These are phyloP conservation scores for Forbesichthys papilliferus DNA, from an alignment of 2,113 vertebrate species.

Conservation along the genomic window DNA sequence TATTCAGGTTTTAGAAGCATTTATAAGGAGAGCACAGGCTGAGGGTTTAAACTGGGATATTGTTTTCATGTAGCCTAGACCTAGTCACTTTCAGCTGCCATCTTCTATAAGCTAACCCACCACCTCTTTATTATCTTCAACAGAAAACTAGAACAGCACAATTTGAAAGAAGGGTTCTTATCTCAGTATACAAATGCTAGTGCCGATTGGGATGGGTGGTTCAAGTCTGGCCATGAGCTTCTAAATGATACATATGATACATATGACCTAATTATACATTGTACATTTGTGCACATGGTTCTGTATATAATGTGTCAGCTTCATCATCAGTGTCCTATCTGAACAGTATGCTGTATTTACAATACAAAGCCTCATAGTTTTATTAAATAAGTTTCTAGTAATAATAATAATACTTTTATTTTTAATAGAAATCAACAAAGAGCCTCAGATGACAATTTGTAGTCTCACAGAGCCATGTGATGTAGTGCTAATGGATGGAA, in stretches of 20 bases:
- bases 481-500: too few relatives aligned
- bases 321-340: slow-evolving; percentile 39
- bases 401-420: too few relatives aligned
- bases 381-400: too few relatives aligned
- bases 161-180: slow-evolving; percentile 4
- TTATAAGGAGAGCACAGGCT: too few relatives aligned
- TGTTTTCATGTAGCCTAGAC: too few relatives aligned
- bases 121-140: not conserved
- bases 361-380: not conserved
- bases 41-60: too few relatives aligned
- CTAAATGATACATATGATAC: not conserved
- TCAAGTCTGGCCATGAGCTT: not conserved
- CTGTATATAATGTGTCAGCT: slow-evolving; percentile 28
- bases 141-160: not conserved
- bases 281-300: not conserved
- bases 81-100: not conserved
- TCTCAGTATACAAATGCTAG: not conserved
- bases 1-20: too few relatives aligned
- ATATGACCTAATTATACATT: not conserved
- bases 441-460: too few relatives aligned
- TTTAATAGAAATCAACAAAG: too few relatives aligned
- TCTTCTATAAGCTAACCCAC: not conserved
- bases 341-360: not conserved
- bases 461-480: too few relatives aligned
- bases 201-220: not conserved